Evolutionary conservation across 2,113 vertebrate genomes (phyloP), one percentile per base, ranked within the genome.

Genomic region (Eudyptes chrysolophus): DNA sequence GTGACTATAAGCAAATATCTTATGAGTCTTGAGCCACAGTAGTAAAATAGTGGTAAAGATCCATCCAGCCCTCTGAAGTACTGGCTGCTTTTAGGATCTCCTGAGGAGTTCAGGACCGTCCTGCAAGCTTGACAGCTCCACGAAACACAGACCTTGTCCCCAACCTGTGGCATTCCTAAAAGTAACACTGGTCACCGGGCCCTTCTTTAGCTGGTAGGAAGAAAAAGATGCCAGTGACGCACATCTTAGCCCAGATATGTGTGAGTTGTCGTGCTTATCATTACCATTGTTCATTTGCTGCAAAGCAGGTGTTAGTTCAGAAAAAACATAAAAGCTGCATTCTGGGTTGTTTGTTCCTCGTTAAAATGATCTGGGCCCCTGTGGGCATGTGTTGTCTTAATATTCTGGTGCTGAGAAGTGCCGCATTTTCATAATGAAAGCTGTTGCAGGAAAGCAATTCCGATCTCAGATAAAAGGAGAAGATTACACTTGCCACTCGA

Each of bases 271-370:
- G 2, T 80, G 49, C 92, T 97, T 89, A 84, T 70, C 94, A 68
- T 92, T 92, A 68, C 72, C 54, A 71, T 82, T 87, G 95, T 75
- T 97, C 92, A 84, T 93, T 95, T 95, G 94, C 94, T 95, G 87
- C 92, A 92, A 95, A 98, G 90, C 94, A 98, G 96, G 94, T 98
- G 97, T 96, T 97, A 94, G 84, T 85, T 95, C 89, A 75, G 93
- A 62, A 83, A 91, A 78, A 57, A 48, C 88, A 93, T 93, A 94
- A 96, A 92, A 87, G 79, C 89, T 86, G 70, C 84, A 93, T 97
- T 95, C 82, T 83, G 89, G 87, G 69, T 94, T 96, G 94, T 95
- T 98, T 98, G 88, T 89, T 97, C 76, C 96, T 97, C 3, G 52
- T 96, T 97, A 95, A 94, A 97, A 90, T 80, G 87, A 93, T 96